Conservation (phyloP, 2,888 invertebrate species). For the Polia nebulosa region DNA sequence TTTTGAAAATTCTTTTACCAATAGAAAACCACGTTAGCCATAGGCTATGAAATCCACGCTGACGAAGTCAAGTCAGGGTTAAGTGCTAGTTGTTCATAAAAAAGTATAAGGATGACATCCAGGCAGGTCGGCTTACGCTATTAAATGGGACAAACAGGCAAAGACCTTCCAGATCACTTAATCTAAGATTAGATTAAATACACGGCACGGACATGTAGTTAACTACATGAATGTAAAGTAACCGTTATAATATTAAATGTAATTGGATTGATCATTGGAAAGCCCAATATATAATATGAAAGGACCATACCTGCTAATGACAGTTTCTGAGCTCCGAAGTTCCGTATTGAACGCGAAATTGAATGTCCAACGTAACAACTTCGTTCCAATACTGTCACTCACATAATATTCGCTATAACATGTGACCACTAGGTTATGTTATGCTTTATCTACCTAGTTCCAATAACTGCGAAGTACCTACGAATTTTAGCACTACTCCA, state of each 20-base stretch:
- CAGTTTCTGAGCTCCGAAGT: slow-evolving; percentile 8
- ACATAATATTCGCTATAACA: slow-evolving; percentile 17
- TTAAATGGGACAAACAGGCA: slow-evolving; percentile 2
- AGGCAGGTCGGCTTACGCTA: neutral
- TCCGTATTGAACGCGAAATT: slow-evolving; percentile 42
- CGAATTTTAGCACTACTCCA: neutral
- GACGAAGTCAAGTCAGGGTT: no score
- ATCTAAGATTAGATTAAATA: neutral
- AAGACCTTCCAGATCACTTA: slow-evolving; percentile 1
- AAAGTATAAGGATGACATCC: neutral
- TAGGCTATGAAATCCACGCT: no score
- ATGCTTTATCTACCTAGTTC: slow-evolving; percentile 5
- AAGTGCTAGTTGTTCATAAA: neutral
- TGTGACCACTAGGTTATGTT: slow-evolving; percentile 25
- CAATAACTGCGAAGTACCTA: neutral
- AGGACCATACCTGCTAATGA: slow-evolving; percentile 17
- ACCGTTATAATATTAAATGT: neutral
- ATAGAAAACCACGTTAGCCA: no score
- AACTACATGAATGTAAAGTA: neutral
- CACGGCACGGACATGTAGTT: neutral
- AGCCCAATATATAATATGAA: slow-evolving; percentile 3
- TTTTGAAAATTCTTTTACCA: no score
- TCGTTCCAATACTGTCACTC: slow-evolving; percentile 45
- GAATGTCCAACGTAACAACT: slow-evolving; percentile 29
- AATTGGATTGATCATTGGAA: slow-evolving; percentile 12